Evolutionary conservation across 2,888 invertebrate species (phyloP), one percentile per base, ranked within the genome.

Genomic region (Drosophila borealis): DNA sequence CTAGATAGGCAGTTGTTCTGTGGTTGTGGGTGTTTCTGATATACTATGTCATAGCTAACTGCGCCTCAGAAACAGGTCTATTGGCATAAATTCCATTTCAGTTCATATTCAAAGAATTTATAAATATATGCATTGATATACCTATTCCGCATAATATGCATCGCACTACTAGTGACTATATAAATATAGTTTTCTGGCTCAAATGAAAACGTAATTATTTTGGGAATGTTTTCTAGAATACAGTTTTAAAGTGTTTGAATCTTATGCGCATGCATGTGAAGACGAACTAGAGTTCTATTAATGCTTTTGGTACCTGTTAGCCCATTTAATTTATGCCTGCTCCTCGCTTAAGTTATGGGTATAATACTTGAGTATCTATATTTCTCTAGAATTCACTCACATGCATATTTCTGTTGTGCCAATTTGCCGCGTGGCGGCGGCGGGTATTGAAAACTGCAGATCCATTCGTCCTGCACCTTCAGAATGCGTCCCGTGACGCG

Each of bases 391-490:
- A 21, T 11, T 8, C 34, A 91, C 94, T 94, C 92, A 94, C 95
- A 94, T 81, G 95, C 94, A 91, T 95, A 95, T 74, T 95, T 94
- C 84, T 95, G 95, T 90, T 95, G 95, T 67, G 95, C 94, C 67
- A 94, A 92, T 82, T 94, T 94, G 71, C 94, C 94, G 66, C 93
- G 91, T 45, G 95, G 95, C 78, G 95, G 95, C 55, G 97, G 96
- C 49, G 97, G 97, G 93, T 97, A 97, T 75, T 97, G 95, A 93
- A 98, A 98, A 82, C 97, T 97, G 93, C 98, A 98, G 89, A 98
- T 97, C 97, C 98, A 98, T 93, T 98, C 97, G 92, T 98, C 97
- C 93, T 97, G 97, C 55, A 98, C 97, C 88, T 97, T 96, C 75
- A 98, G 93, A 78, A 98, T 97, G 60, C 98, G 94, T 0, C 98